Base-by-base conservation (phyloP, 2,797 vertebrate species). In the Phoeniculus purpureus region DNA sequence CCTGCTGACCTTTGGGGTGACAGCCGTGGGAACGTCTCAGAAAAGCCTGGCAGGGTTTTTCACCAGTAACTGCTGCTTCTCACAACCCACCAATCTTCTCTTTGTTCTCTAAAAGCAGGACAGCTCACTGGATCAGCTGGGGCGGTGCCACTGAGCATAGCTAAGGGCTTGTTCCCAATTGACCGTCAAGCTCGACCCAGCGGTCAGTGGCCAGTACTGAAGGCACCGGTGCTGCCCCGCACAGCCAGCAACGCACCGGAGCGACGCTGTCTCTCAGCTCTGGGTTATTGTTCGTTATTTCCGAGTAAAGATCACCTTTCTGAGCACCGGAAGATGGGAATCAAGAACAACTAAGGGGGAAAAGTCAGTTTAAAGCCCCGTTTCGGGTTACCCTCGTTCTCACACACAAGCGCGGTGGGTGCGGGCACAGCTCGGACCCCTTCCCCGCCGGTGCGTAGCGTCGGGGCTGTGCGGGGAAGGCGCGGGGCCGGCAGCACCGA, bases 331-430 rank as follows among this genome's bases (percentile, higher is more conserved):
- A 81, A 78, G 18, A 17, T 1, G 7, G 23, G 59, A 78, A 65
- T 45, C 8, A 23, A 40, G 20, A 78, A 75, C 60, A 87, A n/a
- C 9, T 4, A 10, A 73, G 32, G 18, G 16, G 8, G 7, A 32
- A 82, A 75, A 65, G 10, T 45, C 25, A 56, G 7, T 58, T 74
- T n/a, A 32, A 89, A 80, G 19, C 18, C 6, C 6, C 0, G 0
- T 34, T 54, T 27, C 59, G 54, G 25, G 37, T 2, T 21, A n/a
- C 10, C 12, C 29, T 48, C 58, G 45, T 90, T 64, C 34, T 70
- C 31, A 19, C 0, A 1, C 27, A 32, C 52, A 87, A 55, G 62
- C 0, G 7, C 48, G 32, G n/a, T 3, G 43, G 22, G 64, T 0
- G 0, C 21, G 12, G 4, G 25, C 50, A 26, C 14, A 16, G 48